These are phyloP conservation scores for Melipona bicolor DNA, from an alignment of 2,888 invertebrate genomes.

Conservation along the genomic window DNA sequence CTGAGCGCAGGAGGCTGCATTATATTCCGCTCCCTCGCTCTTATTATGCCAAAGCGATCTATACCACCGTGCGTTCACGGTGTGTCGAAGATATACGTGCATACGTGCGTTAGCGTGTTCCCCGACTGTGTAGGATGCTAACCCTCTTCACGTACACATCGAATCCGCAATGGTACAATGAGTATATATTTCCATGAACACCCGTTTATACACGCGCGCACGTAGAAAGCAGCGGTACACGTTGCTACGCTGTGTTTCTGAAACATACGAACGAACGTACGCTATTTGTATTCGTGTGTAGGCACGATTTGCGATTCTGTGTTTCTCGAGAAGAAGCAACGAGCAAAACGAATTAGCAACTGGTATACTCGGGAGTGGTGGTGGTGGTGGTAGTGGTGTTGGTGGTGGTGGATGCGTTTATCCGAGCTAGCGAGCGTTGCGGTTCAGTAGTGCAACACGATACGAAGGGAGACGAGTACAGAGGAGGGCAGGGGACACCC, in stretches of 20 bases:
- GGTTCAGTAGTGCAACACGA: constrained; percentile 44
- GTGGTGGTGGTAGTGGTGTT: neutral
- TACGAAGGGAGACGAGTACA: neutral
- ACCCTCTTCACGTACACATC: constrained; percentile 28
- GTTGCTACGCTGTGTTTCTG: neutral
- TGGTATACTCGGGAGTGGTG: neutral
- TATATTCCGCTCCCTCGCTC: constrained; percentile 73
- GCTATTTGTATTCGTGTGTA: neutral
- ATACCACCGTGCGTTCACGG: constrained; percentile 29
- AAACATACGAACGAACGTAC: neutral
- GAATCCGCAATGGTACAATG: constrained; percentile 16
- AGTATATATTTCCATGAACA: constrained; percentile 18
- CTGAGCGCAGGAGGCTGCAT: constrained; percentile 68
- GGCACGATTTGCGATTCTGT: constrained; percentile 11
- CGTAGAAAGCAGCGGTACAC: neutral
- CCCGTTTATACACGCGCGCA: constrained; percentile 10
- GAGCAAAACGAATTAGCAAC: constrained; percentile 7
- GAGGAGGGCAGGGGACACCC: too few species aligned
- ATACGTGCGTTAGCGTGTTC: neutral
- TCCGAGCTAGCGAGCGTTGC: neutral
- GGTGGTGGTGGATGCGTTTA: neutral
- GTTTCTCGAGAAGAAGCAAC: neutral
- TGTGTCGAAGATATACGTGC: constrained; percentile 1
- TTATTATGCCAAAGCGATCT: constrained; percentile 70
- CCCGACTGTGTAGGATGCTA: constrained; percentile 8